A percentile compares a stretch with the other conserved stretches of the same genome.
Evolutionary conservation across 2,113 vertebrate species (phyloP).

Genomic region (Uria lomvia): DNA sequence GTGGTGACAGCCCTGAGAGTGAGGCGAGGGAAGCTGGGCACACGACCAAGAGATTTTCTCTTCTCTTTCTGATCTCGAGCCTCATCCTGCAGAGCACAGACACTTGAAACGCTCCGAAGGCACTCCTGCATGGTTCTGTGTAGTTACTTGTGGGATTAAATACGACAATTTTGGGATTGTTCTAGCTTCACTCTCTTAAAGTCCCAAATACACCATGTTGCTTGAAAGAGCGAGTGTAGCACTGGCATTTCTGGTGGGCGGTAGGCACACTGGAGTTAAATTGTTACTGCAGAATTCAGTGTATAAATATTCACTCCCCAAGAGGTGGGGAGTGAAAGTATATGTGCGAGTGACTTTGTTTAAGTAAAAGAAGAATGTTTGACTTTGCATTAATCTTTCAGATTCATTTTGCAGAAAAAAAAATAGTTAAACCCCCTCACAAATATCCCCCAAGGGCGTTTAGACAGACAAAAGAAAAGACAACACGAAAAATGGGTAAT

Average conservation of each 20-base stretch:
- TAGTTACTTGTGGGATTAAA: neutral
- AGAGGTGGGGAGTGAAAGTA: neutral
- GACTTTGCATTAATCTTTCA: neutral
- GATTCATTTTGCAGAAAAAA: neutral
- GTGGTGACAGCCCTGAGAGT: neutral
- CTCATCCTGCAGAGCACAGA: neutral
- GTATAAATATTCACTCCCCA: neutral
- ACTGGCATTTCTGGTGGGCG: neutral
- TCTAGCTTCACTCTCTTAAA: neutral
- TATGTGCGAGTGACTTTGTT: neutral
- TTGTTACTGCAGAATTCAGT: neutral
- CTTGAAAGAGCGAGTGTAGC: neutral
- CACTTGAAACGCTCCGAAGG: neutral
- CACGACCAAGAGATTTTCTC: neutral
- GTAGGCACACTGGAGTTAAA: neutral
- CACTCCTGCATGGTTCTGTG: neutral
- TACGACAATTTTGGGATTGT: neutral
- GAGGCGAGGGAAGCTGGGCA: neutral
- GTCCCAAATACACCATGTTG: neutral
- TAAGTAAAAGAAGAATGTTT: conserved; percentile 1
- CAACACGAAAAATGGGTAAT: neutral
- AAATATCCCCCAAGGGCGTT: conserved; percentile 6
- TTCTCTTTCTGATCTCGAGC: neutral
- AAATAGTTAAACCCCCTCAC: neutral
- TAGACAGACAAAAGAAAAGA: neutral